Evolutionary conservation across 2,797 vertebrate species (phyloP).

Genomic region (Pygocentrus nattereri): DNA sequence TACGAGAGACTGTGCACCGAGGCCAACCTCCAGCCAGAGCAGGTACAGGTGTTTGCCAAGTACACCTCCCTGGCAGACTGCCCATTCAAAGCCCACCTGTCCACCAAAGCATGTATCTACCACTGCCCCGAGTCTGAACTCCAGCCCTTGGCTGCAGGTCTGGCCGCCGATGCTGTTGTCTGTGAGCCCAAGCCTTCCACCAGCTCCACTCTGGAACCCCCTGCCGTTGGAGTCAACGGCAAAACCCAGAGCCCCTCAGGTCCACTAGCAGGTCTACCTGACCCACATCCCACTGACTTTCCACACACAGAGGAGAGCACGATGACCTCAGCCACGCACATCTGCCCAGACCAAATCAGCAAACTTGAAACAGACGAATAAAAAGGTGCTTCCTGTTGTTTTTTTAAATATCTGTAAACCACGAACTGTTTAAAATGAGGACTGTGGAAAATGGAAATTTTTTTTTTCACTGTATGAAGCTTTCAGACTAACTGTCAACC

Average conservation of each 20-base stretch:
- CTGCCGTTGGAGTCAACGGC: background rate
- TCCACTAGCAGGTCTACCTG: background rate
- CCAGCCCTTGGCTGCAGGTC: conserved; percentile 54
- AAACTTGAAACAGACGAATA: conserved; percentile 42
- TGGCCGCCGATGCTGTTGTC: conserved; percentile 17
- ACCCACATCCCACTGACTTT: conserved; percentile 5
- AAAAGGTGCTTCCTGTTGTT: conserved; percentile 41
- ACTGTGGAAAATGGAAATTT: conserved; percentile 25
- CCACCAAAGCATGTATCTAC: conserved; percentile 67
- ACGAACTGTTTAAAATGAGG: conserved; percentile 29
- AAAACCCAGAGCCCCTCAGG: conserved; percentile 14
- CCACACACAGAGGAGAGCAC: background rate
- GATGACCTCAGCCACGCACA: conserved; percentile 17
- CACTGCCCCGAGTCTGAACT: conserved; percentile 40
- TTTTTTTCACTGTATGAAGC: conserved; percentile 1
- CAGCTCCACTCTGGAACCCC: conserved; percentile 11
- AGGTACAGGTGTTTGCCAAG: conserved; percentile 92
- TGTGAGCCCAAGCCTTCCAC: conserved; percentile 16
- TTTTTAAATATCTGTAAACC: conserved; percentile 24
- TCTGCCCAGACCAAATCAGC: conserved; percentile 34
- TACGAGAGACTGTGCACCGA: conserved; percentile 90
- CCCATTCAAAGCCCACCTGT: conserved; percentile 84
- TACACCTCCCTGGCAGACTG: conserved; percentile 86
- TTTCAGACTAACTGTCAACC: background rate
- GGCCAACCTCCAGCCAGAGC: conserved; percentile 88